These are phyloP conservation scores for Galerucella nymphaeae DNA, from an alignment of 2,888 invertebrate genomes.

Conservation along the genomic window DNA sequence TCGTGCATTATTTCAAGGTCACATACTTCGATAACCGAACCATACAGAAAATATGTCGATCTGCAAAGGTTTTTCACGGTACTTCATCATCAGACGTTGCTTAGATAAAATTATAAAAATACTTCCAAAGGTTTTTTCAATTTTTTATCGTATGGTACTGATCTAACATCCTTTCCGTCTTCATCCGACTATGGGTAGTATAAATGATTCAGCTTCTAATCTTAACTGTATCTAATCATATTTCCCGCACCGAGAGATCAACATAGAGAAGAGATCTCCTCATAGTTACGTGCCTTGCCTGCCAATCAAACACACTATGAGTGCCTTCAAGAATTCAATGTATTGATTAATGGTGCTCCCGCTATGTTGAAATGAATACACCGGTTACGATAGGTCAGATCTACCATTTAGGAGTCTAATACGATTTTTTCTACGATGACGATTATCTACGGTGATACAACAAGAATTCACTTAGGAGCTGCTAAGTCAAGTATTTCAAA, in stretches of 20 bases:
- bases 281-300: conserved; percentile 53
- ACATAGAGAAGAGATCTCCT: conserved; percentile 18
- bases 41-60: too few species aligned
- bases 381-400: conserved; percentile 42
- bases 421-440: conserved; percentile 10
- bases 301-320: conserved; percentile 55
- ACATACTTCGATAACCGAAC: too few species aligned
- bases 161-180: background rate
- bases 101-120: background rate
- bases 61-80: too few species aligned
- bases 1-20: too few species aligned
- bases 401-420: conserved; percentile 33
- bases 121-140: background rate
- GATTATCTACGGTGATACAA: conserved; percentile 12
- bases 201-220: conserved; percentile 51
- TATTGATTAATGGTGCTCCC: conserved; percentile 53
- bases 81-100: too few species aligned
- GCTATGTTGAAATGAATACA: conserved; percentile 50
- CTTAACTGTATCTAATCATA: conserved; percentile 55
- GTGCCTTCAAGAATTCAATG: conserved; percentile 52
- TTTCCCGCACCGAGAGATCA: conserved; percentile 23
- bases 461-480: background rate
- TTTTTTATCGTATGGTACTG: background rate
- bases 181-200: background rate
- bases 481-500: background rate